Percentiles rank a stretch among this genome's conserved stretches.
These are phyloP conservation scores for Drosophila lacicola DNA, from an alignment of 2,888 invertebrate species.

Conservation along the genomic window DNA sequence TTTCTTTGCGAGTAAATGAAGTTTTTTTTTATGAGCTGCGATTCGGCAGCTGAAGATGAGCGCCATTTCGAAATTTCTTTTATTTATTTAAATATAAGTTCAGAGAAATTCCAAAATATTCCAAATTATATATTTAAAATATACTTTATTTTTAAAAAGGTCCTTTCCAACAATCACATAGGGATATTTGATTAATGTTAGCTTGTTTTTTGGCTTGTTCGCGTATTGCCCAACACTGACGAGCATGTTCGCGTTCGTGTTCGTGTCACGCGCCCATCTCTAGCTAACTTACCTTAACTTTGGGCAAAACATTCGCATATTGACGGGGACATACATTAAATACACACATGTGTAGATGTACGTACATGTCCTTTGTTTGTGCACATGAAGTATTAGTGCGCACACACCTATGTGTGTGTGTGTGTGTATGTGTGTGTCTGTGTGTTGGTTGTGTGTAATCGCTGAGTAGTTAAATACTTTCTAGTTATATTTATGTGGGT, in stretches of 20 bases:
- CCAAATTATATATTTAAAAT: too few species aligned
- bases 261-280: slow-evolving; percentile 15
- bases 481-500: slow-evolving; percentile 52
- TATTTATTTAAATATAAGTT: too few species aligned
- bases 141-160: too few species aligned
- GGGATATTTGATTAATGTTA: too few species aligned
- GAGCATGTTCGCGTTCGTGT: neutral
- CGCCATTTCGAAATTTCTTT: too few species aligned
- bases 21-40: slow-evolving; percentile 60
- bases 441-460: slow-evolving; percentile 32
- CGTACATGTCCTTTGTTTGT: slow-evolving; percentile 26
- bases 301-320: slow-evolving; percentile 1
- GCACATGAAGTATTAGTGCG: slow-evolving; percentile 9
- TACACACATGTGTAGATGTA: slow-evolving; percentile 9
- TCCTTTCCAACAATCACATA: too few species aligned
- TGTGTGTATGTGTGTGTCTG: neutral
- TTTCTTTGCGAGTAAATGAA: slow-evolving; percentile 75
- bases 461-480: slow-evolving; percentile 62
- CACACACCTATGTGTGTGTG: neutral
- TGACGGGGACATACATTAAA: slow-evolving; percentile 58
- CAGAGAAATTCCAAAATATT: too few species aligned
- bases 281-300: slow-evolving; percentile 10
- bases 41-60: too few species aligned
- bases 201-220: too few species aligned
- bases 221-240: too few species aligned